These are phyloP conservation scores for Festucalex cinctus DNA, from an alignment of 2,113 vertebrate genomes.

Conservation along the genomic window DNA sequence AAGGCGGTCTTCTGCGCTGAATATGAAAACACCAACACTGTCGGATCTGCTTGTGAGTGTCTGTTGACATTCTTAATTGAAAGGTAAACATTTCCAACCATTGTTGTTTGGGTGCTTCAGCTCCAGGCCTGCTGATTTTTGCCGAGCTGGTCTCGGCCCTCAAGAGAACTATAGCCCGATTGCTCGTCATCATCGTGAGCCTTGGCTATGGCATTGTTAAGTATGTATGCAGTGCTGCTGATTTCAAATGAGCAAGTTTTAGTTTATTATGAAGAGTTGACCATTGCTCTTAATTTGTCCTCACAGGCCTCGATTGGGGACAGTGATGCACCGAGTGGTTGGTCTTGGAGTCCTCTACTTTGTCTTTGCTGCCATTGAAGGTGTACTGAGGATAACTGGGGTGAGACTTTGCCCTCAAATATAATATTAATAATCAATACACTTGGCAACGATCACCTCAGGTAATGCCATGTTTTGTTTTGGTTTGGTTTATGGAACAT, in stretches of 20 bases:
- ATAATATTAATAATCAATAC: not conserved
- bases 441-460: not conserved
- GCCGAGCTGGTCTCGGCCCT: constrained; percentile 82
- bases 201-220: constrained; percentile 88
- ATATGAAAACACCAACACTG: constrained; percentile 82
- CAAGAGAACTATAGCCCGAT: constrained; percentile 83
- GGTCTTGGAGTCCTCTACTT: constrained; percentile 83
- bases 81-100: not conserved
- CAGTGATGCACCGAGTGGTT: constrained; percentile 84
- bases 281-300: not conserved
- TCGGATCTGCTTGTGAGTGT: constrained; percentile 79
- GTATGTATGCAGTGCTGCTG: constrained; percentile 61
- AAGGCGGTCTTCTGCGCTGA: constrained; percentile 86
- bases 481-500: too few relatives aligned
- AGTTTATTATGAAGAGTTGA: not conserved
- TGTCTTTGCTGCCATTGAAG: constrained; percentile 79
- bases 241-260: not conserved
- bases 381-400: constrained; percentile 81
- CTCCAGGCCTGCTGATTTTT: constrained; percentile 79
- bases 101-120: constrained; percentile 46
- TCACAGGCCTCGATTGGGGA: constrained; percentile 79
- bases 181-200: constrained; percentile 87
- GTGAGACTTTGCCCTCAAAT: constrained; percentile 62
- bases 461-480: not conserved
- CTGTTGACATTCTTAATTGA: not conserved